These are phyloP conservation scores for Athalia cordata DNA, from an alignment of 2,888 invertebrate genomes.

Conservation along the genomic window DNA sequence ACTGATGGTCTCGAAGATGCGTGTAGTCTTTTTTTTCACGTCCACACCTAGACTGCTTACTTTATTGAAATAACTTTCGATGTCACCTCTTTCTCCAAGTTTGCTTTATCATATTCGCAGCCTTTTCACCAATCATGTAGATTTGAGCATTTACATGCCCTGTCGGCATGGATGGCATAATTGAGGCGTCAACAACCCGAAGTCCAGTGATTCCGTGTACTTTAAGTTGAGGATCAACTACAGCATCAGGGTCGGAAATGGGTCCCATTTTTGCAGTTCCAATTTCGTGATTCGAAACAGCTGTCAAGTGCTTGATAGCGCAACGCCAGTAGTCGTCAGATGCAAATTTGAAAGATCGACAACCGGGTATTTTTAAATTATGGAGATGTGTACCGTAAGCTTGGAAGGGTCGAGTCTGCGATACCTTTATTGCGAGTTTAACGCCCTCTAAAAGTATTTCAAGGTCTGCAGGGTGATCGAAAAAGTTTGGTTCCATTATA, in stretches of 20 bases:
- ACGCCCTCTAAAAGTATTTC: constrained; percentile 74
- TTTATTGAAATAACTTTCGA: too few relatives aligned
- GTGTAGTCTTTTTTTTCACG: too few relatives aligned
- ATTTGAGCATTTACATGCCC: constrained; percentile 78
- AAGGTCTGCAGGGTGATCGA: constrained; percentile 77
- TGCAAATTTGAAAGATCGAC: constrained; percentile 73
- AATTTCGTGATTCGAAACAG: constrained; percentile 80
- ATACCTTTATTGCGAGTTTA: constrained; percentile 76
- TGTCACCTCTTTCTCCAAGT: constrained; percentile 66
- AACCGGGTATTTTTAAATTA: constrained; percentile 76
- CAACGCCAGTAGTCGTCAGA: constrained; percentile 81
- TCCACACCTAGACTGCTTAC: too few relatives aligned
- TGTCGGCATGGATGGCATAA: constrained; percentile 78
- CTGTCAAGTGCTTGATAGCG: constrained; percentile 78
- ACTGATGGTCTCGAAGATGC: too few relatives aligned
- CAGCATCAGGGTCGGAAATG: constrained; percentile 74
- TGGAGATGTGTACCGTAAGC: constrained; percentile 72
- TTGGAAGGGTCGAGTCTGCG: constrained; percentile 73
- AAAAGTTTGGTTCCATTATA: constrained; percentile 87
- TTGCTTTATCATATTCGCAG: constrained; percentile 76
- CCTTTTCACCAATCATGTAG: constrained; percentile 79
- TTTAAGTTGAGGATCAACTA: constrained; percentile 76
- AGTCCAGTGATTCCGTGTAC: constrained; percentile 76
- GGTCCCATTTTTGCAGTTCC: constrained; percentile 78
- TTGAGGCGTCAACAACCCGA: constrained; percentile 77